Conservation (phyloP, 2,888 invertebrate genomes). For the Reticulitermes lucifugus region DNA sequence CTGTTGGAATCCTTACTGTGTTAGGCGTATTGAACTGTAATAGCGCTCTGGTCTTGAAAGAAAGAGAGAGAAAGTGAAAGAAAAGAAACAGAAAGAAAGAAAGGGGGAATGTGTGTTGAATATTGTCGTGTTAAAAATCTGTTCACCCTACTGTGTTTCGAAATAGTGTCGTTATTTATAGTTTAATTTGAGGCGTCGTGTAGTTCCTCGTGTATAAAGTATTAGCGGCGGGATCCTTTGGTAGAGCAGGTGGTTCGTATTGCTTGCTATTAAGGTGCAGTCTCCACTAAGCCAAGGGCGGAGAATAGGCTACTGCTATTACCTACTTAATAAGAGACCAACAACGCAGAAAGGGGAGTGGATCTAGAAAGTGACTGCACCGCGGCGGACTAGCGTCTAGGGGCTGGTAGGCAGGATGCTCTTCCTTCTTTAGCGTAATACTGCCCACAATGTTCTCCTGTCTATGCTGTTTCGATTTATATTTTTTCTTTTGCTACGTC, state of each 20-base stretch:
- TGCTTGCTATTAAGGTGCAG: conserved; percentile 36
- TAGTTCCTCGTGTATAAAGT: neutral
- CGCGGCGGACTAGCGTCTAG: conserved; percentile 1
- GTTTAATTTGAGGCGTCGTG: neutral
- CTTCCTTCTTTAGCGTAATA: no score
- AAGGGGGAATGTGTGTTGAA: no score
- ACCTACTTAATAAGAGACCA: conserved; percentile 32
- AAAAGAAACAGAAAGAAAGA: neutral
- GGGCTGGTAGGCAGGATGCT: no score
- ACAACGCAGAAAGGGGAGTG: conserved; percentile 14
- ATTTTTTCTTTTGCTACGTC: no score
- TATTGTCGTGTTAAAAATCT: neutral
- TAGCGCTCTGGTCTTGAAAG: no score
- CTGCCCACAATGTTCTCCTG: no score
- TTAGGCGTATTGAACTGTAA: no score
- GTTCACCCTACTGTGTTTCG: neutral
- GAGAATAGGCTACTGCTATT: conserved; percentile 24
- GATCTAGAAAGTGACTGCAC: neutral
- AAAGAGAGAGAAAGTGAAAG: no score
- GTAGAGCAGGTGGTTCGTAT: conserved; percentile 33
- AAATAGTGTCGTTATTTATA: neutral
- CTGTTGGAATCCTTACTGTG: no score
- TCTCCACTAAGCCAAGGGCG: conserved; percentile 5
- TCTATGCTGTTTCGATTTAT: no score
- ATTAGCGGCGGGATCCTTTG: neutral